These are phyloP conservation scores for Euwallacea similis DNA, from an alignment of 1,140 invertebrate genomes.

Conservation along the genomic window DNA sequence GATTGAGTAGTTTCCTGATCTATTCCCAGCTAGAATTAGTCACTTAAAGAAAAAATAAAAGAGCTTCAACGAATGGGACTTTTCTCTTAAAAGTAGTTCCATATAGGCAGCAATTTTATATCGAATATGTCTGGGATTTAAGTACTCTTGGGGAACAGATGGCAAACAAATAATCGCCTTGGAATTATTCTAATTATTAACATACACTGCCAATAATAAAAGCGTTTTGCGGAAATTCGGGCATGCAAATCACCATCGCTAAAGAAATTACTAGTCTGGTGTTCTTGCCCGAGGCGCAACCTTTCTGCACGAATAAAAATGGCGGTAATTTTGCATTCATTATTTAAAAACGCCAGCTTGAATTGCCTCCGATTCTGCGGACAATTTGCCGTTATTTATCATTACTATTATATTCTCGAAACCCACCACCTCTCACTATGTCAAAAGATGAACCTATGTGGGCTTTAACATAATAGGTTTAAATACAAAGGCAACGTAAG, in stretches of 20 bases:
- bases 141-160: neutral
- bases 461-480: constrained; percentile 20
- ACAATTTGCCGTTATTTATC: constrained; percentile 25
- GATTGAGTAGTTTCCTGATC: too few relatives aligned
- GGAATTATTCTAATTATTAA: constrained; percentile 5
- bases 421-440: constrained; percentile 14
- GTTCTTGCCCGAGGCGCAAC: neutral
- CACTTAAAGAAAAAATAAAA: too few relatives aligned
- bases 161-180: constrained; percentile 9
- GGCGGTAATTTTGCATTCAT: constrained; percentile 31
- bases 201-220: constrained; percentile 9
- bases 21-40: too few relatives aligned
- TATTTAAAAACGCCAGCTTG: constrained; percentile 25
- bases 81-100: too few relatives aligned
- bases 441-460: constrained; percentile 22
- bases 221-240: constrained; percentile 7
- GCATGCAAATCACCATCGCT: constrained; percentile 17
- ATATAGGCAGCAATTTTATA: too few relatives aligned
- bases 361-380: constrained; percentile 23
- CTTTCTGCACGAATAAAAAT: constrained; percentile 27
- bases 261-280: constrained; percentile 19
- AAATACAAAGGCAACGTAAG: constrained; percentile 15
- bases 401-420: constrained; percentile 25
- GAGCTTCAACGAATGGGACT: too few relatives aligned
- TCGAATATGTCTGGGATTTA: too few relatives aligned